phyloP scores from a whole-genome alignment of 2,113 vertebrate genomes.

The Nycticorax nycticorax region DNA sequence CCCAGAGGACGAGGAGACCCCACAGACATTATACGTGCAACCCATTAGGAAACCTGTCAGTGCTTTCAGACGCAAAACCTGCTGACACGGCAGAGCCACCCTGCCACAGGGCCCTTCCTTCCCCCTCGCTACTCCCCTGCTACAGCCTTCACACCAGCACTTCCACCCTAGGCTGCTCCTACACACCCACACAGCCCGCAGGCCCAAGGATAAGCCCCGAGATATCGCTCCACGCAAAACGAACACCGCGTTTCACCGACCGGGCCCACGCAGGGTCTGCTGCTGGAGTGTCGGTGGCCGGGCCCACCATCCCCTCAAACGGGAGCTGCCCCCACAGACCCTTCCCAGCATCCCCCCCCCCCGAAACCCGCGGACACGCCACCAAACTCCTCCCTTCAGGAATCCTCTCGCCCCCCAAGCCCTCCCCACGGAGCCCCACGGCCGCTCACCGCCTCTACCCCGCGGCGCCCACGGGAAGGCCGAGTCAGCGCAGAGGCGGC shows the following conservation, averaged over 20 bases:
- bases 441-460: not conserved
- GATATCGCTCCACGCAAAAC: too few relatives aligned
- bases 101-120: too few relatives aligned
- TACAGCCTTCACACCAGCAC: too few relatives aligned
- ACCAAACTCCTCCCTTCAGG: too few relatives aligned
- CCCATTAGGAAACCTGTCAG: rapidly evolving
- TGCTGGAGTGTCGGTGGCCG: too few relatives aligned
- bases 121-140: not conserved
- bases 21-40: rapidly evolving
- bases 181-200: not conserved
- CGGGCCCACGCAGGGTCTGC: too few relatives aligned
- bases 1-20: not conserved
- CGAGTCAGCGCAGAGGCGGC: conserved; percentile 27
- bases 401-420: too few relatives aligned
- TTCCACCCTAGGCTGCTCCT: not conserved
- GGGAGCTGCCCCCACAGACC: too few relatives aligned
- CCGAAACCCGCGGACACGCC: too few relatives aligned
- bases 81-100: not conserved
- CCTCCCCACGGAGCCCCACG: not conserved
- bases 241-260: too few relatives aligned
- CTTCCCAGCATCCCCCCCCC: too few relatives aligned
- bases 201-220: not conserved
- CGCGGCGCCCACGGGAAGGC: not conserved
- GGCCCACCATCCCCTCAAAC: too few relatives aligned
- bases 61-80: not conserved